These are phyloP conservation scores for Gerris buenoi DNA, from an alignment of 1,140 invertebrate species.

Conservation along the genomic window DNA sequence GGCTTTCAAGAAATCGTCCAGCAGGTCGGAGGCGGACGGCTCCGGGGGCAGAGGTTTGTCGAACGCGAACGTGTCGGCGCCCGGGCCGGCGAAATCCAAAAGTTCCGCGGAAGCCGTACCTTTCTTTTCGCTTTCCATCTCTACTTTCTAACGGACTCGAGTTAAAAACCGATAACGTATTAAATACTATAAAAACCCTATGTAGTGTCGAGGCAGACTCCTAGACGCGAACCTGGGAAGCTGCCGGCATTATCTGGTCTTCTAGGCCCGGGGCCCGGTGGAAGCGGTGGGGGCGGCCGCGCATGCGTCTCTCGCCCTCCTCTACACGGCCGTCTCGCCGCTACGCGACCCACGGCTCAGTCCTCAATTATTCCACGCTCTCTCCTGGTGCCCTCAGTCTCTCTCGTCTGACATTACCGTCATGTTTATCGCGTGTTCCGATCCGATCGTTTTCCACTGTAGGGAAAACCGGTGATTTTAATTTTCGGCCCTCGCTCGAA, in stretches of 20 bases:
- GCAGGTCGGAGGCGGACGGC: neutral
- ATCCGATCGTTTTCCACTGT: neutral
- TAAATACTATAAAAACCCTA: no score
- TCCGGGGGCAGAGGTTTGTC: constrained; percentile 13
- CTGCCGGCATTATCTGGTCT: neutral
- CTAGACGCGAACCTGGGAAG: neutral
- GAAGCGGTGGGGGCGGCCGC: neutral
- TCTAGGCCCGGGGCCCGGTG: neutral
- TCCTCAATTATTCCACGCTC: neutral
- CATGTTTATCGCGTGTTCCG: neutral
- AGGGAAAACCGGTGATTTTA: neutral
- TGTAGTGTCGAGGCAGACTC: no score
- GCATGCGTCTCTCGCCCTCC: neutral
- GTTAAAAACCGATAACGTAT: neutral
- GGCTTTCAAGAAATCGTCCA: constrained; percentile 8
- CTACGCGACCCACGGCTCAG: neutral
- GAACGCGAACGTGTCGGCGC: constrained; percentile 6
- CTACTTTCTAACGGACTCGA: neutral
- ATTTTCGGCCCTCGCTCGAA: neutral
- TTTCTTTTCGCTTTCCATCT: neutral
- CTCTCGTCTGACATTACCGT: neutral
- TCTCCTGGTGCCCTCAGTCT: neutral
- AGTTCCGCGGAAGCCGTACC: neutral
- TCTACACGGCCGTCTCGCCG: neutral
- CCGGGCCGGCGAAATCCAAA: neutral